phyloP scores from a whole-genome alignment of 2,888 invertebrate species.

The Agrotis puta region DNA sequence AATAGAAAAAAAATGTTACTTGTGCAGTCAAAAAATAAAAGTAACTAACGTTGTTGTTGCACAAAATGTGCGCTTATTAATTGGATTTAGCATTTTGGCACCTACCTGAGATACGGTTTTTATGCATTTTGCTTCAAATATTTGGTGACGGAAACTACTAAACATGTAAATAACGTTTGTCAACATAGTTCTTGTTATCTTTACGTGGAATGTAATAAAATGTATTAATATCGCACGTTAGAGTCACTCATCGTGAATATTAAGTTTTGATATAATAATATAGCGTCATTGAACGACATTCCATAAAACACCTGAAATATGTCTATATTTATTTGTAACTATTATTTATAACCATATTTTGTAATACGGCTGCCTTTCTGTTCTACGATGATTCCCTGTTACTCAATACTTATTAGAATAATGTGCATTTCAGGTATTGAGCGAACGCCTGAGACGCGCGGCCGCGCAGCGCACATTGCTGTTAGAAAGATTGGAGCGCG shows the following conservation, averaged over 20 bases:
- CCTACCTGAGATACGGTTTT: background rate
- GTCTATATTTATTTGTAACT: background rate
- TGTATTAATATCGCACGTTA: background rate
- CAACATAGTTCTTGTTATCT: constrained; percentile 19
- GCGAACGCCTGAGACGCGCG: constrained; percentile 93
- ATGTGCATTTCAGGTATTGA: constrained; percentile 92
- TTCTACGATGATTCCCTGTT: constrained; percentile 2
- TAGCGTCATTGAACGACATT: constrained; percentile 9
- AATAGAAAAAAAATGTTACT: constrained; percentile 8
- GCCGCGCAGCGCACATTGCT: constrained; percentile 93
- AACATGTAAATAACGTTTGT: constrained; percentile 23
- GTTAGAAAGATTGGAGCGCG: constrained; percentile 93
- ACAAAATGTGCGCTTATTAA: background rate
- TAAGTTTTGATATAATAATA: background rate
- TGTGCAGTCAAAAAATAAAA: constrained; percentile 8
- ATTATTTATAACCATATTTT: too few species aligned
- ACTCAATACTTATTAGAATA: constrained; percentile 21
- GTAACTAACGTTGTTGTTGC: constrained; percentile 1
- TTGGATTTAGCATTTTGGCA: constrained; percentile 18
- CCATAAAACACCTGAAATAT: constrained; percentile 8
- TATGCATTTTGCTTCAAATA: background rate
- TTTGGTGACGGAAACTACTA: constrained; percentile 18
- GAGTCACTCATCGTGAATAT: constrained; percentile 24
- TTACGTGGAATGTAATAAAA: background rate
- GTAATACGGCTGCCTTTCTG: background rate